phyloP scores from a whole-genome alignment of 2,113 vertebrate genomes.

The Callionymus lyra region DNA sequence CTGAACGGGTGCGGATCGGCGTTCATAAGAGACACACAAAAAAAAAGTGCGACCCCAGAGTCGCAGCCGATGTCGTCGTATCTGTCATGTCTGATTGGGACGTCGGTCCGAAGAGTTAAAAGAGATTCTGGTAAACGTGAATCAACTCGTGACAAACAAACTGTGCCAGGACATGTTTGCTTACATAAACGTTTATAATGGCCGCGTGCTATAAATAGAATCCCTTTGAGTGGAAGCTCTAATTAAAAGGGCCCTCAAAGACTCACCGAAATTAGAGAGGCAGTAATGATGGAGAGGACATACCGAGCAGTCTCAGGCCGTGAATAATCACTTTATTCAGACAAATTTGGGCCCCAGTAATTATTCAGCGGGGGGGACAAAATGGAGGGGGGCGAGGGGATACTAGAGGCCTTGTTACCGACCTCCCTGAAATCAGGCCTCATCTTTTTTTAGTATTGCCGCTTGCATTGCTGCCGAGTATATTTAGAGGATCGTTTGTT shows the following conservation, averaged over 20 bases:
- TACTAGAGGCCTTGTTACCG: constrained; percentile 11
- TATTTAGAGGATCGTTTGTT: constrained; percentile 37
- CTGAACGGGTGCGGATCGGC: too few relatives aligned
- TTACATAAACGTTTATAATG: constrained; percentile 44
- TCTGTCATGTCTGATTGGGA: not conserved
- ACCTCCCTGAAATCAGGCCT: constrained; percentile 28
- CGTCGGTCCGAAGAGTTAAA: not conserved
- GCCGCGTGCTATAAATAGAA: constrained; percentile 54
- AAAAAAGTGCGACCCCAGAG: too few relatives aligned
- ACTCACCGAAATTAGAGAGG: constrained; percentile 40
- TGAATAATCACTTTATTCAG: constrained; percentile 66
- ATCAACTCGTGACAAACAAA: not conserved
- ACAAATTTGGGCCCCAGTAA: constrained; percentile 59
- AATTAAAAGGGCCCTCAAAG: constrained; percentile 41
- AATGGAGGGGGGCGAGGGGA: constrained; percentile 1
- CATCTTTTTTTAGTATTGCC: constrained; percentile 42
- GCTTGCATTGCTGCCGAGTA: constrained; percentile 16
- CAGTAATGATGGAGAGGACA: constrained; percentile 29
- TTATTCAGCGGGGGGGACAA: constrained; percentile 45
- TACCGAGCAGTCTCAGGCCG: constrained; percentile 46
- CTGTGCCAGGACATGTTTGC: constrained; percentile 10
- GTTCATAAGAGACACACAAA: too few relatives aligned
- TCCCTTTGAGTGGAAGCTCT: constrained; percentile 32
- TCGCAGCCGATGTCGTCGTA: too few relatives aligned
- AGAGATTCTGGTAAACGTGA: not conserved